phyloP scores from a whole-genome alignment of 2,113 vertebrate species.

The Caracal caracal region DNA sequence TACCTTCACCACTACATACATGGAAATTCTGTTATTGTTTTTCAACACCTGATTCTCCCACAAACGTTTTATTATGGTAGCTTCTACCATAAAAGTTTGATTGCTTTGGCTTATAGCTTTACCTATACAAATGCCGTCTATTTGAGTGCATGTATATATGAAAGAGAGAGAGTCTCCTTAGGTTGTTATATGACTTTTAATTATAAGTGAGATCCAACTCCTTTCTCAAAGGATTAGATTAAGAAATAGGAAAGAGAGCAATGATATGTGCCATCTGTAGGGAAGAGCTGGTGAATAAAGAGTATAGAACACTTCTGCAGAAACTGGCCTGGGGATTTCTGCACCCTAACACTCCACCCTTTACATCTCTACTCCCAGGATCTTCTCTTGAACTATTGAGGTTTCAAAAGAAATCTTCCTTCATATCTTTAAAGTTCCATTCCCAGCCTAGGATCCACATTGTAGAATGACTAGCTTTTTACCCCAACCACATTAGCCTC shows the following conservation, averaged over 20 bases:
- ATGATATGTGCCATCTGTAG: not conserved
- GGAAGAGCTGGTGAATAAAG: not conserved
- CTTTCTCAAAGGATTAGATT: not conserved
- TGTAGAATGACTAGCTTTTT: not conserved
- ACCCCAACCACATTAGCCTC: not conserved
- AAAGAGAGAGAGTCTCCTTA: not conserved
- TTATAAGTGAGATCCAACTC: not conserved
- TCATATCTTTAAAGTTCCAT: not conserved
- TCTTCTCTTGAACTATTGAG: not conserved
- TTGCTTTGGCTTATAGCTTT: not conserved
- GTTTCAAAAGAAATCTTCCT: not conserved
- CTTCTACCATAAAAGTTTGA: not conserved
- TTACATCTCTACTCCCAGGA: not conserved
- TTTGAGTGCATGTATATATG: not conserved
- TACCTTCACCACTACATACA: not conserved
- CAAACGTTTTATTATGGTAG: not conserved
- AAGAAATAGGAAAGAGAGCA: not conserved
- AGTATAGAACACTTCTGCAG: not conserved
- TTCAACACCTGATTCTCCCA: not conserved
- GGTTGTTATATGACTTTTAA: not conserved
- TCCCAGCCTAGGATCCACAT: not conserved
- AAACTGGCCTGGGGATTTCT: not conserved
- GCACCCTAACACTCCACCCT: accelerated
- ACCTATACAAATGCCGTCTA: not conserved
- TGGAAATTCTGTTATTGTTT: not conserved